Conservation (phyloP, 2,797 vertebrate genomes). For the Notamacropus eugenii region DNA sequence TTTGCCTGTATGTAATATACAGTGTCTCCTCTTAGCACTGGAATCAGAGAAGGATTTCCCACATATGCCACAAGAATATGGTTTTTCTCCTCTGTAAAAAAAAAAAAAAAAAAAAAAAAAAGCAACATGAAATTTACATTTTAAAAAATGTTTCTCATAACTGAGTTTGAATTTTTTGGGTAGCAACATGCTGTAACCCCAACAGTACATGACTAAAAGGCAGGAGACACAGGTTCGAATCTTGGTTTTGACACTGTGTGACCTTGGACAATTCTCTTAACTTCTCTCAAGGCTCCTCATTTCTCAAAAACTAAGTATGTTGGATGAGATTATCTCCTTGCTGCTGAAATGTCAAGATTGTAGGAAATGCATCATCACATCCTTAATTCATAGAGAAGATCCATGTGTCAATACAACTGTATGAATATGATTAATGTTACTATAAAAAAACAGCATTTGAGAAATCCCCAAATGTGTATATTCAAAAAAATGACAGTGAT, state of each 20-base stretch:
- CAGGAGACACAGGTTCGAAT: neutral
- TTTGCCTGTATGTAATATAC: conserved; percentile 94
- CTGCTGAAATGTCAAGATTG: conserved; percentile 39
- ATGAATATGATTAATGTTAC: conserved; percentile 16
- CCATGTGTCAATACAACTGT: conserved; percentile 24
- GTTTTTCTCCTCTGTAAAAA: conserved; percentile 95
- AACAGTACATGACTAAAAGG: conserved; percentile 1
- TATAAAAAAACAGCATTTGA: conserved; percentile 35
- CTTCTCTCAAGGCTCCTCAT: conserved; percentile 79
- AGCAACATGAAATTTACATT: neutral
- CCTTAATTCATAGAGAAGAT: conserved; percentile 22
- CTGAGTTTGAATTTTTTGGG: conserved; percentile 35
- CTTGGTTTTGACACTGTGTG: neutral
- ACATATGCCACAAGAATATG: conserved; percentile 92
- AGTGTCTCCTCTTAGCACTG: conserved; percentile 95
- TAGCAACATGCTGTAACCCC: conserved; percentile 2
- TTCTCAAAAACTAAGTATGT: conserved; percentile 12
- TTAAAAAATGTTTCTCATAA: conserved; percentile 28
- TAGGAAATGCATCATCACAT: conserved; percentile 29
- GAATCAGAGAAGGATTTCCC: conserved; percentile 96
- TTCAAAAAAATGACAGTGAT: conserved; percentile 37
- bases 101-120: neutral
- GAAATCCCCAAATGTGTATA: conserved; percentile 13
- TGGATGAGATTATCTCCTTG: neutral
- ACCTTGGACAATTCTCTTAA: neutral